Evolutionary conservation across 2,888 invertebrate genomes (phyloP), one percentile per base, ranked within the genome.

Genomic region (Peribatodes rhomboidaria): DNA sequence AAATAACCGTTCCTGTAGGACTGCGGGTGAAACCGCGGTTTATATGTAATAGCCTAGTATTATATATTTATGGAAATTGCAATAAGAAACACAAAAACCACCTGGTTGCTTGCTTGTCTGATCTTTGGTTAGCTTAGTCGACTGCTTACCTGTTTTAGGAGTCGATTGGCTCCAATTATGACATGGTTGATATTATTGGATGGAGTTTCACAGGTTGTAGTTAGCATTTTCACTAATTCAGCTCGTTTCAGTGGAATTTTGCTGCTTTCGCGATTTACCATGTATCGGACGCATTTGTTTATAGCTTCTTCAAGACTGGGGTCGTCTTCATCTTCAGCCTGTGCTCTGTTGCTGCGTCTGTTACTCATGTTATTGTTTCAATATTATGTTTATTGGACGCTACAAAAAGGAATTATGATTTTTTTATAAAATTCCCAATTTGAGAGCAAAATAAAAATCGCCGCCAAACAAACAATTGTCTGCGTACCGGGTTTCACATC

Each of bases 221-320:
- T 75, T 4, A 93, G 71, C 69, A 90, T 85, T 70, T 88, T 90
- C 2, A 76, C 62, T 31, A 93, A 87, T 72, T 92, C 92, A 1
- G 80, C 69, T 6, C 87, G 82, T 74, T 87, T 89, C 14, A 93
- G 84, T 0, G 91, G 92, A 52, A 86, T 76, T 76, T 92, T 92
- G 66, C 89, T 90, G 16, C 88, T 87, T 82, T 92, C 90, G 0
- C 90, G 80, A 68, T 82, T 87, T 11, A 90, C 33, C 27, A 93
- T 83, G 59, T 75, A 92, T 8, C 88, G 83, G 7, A 88, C 90
- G 57, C 92, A 93, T 72, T 90, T 89, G 14, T 79, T 83, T 6
- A 87, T 79, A 1, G 86, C 72, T 13, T 82, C 81, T 11, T 81
- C 79, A 0, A 80, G 63, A 9, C 67, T 70, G 1, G 65, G 72